These are phyloP conservation scores for Gavia stellata DNA, from an alignment of 2,113 vertebrate species.

Conservation along the genomic window DNA sequence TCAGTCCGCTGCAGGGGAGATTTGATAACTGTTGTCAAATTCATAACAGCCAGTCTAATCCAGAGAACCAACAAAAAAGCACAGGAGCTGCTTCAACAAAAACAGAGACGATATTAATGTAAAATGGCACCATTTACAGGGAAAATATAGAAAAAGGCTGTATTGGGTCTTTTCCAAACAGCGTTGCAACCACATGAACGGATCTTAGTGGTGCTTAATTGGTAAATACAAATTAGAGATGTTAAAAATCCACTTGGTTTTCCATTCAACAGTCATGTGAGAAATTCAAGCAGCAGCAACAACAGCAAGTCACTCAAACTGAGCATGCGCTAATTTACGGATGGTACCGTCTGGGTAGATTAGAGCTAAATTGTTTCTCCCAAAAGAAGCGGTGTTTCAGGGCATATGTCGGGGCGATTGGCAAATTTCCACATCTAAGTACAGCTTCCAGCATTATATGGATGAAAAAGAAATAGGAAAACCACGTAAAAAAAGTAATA, in stretches of 20 bases:
- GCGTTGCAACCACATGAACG: not conserved
- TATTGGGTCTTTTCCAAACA: not conserved
- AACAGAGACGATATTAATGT: not conserved
- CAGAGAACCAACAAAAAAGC: conserved; percentile 34
- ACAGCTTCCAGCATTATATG: not conserved
- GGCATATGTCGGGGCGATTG: not conserved
- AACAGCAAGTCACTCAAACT: not conserved
- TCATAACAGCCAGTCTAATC: conserved; percentile 67
- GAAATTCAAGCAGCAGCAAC: not conserved
- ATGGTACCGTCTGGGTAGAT: not conserved
- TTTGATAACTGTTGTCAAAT: conserved; percentile 74
- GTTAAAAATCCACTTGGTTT: not conserved
- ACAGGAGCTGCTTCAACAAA: conserved; percentile 16
- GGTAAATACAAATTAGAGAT: conserved; percentile 12
- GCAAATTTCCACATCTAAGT: not conserved
- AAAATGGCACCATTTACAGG: conserved; percentile 16
- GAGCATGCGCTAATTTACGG: not conserved
- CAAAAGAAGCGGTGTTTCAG: not conserved
- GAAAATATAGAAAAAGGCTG: not conserved
- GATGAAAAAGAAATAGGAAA: not conserved
- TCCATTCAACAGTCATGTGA: not conserved
- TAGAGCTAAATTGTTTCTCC: not conserved
- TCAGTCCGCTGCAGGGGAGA: conserved; percentile 63
- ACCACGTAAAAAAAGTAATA: not conserved
- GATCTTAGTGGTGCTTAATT: not conserved